Evolutionary conservation across 1,140 invertebrate species (phyloP), one percentile per base, ranked within the genome.

Genomic region (Trichonephila clavipes): DNA sequence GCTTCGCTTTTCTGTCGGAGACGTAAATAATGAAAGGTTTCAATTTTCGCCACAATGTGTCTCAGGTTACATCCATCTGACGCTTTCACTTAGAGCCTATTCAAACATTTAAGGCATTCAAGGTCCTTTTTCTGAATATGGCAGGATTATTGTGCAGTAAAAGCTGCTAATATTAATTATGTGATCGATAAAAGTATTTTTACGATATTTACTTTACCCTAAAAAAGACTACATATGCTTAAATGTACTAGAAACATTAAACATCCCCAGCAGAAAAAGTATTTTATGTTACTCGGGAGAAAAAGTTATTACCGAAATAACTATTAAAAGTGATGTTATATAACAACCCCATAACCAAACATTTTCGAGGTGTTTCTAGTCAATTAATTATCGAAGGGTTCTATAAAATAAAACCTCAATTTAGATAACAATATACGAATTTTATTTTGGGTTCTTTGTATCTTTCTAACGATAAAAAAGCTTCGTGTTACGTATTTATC

Each of bases 41-140:
- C 51, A 83, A 59, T 83, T 83, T 44, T 83, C 8, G 18, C 82
- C 40, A 51, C 58, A 3, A 58, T 83, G n/a, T 21, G 82, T 51
- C 24, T 83, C 82, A 83, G 16, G 51, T 83, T 83, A 58, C 82
- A 58, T 58, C 44, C 82, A 83, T 83, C 82, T 51, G 82, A 83
- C 82, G 51, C 28, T 44, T 34, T 77, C 82, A 59, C 82, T 83
- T 58, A 83, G 82, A 51, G 82, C 82, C 51, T 24, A 83, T 83
- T 83, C 51, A 83, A 83, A 83, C 82, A 83, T 51, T 83, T 24
- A 58, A n/a, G 24, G 82, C 51, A 16, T 51, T 58, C 82, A 83
- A 83, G 82, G 82, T 83, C 51, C 51, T 77, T 77, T 51, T 51
- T 40, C 72, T 77, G 28, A 77, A 77, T 16, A 77, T 77, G 72